Percentiles rank a stretch among this genome's conserved stretches.
These are phyloP conservation scores for Deroptyus accipitrinus DNA, from an alignment of 2,113 vertebrate species.

Conservation along the genomic window DNA sequence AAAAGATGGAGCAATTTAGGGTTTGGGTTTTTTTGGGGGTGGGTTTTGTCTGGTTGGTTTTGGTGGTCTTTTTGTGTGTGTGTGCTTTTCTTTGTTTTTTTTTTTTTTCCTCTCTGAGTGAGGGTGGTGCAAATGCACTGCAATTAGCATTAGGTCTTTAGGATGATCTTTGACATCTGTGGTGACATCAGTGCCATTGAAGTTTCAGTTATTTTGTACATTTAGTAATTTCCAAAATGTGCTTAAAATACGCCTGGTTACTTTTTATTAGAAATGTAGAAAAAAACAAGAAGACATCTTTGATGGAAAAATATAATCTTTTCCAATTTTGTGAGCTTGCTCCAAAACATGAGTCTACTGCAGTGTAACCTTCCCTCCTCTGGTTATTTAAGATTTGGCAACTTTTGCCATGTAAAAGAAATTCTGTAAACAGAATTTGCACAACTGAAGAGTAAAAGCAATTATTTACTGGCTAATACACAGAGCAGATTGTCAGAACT, in stretches of 20 bases:
- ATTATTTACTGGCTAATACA: neutral
- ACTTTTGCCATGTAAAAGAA: neutral
- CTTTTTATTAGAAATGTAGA: neutral
- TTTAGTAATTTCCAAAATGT: neutral
- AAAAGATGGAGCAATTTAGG: neutral
- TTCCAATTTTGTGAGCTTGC: neutral
- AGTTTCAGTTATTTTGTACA: neutral
- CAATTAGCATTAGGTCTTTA: fast-evolving
- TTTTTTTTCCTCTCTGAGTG: neutral
- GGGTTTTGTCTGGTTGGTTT: neutral
- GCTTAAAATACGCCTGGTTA: neutral
- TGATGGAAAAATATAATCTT: neutral
- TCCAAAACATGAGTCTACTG: neutral
- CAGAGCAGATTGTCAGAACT: neutral
- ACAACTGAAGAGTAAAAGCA: neutral
- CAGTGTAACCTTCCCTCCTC: neutral
- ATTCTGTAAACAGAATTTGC: neutral
- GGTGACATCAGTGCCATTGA: neutral
- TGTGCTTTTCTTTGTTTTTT: neutral
- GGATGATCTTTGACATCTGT: neutral
- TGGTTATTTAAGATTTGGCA: neutral
- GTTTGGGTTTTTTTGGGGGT: fast-evolving
- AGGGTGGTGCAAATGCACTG: neutral
- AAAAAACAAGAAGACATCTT: neutral
- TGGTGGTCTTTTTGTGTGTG: no score